Percentiles rank a stretch among this genome's conserved stretches.
Conservation (phyloP, 1,140 invertebrate genomes). For the Cyrtorhinus lividipennis region DNA sequence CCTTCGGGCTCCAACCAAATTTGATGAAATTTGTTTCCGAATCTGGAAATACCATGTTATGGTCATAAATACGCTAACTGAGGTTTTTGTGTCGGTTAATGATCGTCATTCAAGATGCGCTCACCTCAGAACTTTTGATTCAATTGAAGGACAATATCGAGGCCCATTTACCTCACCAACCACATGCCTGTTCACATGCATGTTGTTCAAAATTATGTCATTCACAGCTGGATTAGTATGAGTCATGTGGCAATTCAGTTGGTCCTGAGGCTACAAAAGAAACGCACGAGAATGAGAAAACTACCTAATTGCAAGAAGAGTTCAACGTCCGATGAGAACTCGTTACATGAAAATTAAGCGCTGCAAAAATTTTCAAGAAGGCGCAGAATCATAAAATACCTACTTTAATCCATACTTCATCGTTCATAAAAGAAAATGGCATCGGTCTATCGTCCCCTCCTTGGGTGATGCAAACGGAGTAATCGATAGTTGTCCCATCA, state of each 20-base stretch:
- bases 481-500: conserved; percentile 59
- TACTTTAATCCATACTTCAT: conserved; percentile 63
- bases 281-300: too few relatives aligned
- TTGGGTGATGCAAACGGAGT: conserved; percentile 37
- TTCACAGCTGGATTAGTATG: conserved; percentile 51
- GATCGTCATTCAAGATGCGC: too few relatives aligned
- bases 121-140: conserved; percentile 74
- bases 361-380: background rate
- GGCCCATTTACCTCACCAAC: conserved; percentile 64
- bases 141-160: conserved; percentile 84
- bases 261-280: conserved; percentile 45
- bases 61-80: too few relatives aligned
- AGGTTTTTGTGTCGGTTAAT: too few relatives aligned
- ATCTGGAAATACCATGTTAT: too few relatives aligned
- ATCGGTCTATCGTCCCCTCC: conserved; percentile 52
- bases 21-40: conserved; percentile 52
- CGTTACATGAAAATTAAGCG: background rate
- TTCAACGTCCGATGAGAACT: background rate
- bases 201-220: conserved; percentile 58
- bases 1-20: conserved; percentile 90
- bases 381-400: conserved; percentile 8
- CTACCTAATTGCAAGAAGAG: background rate
- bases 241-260: conserved; percentile 58
- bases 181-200: conserved; percentile 71
- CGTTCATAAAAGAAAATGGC: conserved; percentile 80